Evolutionary conservation across 1,140 invertebrate genomes (phyloP), one percentile per base, ranked within the genome.

Genomic region (Amyelois transitella): DNA sequence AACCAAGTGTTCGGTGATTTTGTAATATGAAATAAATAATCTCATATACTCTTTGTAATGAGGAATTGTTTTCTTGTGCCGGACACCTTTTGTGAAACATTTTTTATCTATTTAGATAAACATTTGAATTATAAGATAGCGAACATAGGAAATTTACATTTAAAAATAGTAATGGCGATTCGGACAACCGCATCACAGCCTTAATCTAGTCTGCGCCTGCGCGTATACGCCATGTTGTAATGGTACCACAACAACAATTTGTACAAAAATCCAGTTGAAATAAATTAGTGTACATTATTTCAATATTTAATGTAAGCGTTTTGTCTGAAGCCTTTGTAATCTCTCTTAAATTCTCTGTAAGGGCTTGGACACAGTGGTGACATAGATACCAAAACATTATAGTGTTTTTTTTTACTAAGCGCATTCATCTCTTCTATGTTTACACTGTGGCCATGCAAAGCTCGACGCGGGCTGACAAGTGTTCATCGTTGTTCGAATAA

Each of bases 121-220:
- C n/a, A n/a, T n/a, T n/a, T n/a, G n/a, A n/a, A n/a, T n/a, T n/a
- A n/a, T n/a, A n/a, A n/a, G n/a, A n/a, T n/a, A n/a, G n/a, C n/a
- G n/a, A n/a, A n/a, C n/a, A n/a, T n/a, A n/a, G n/a, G n/a, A n/a
- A n/a, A n/a, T n/a, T 24, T 3, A 8, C 8, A 24, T 24, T 3
- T 24, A 24, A 24, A 24, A 24, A 5, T 24, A 24, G 3, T 8
- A 24, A 24, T 24, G 22, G 8, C 22, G 4, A 24, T 5, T 3
- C 22, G 8, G 8, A 24, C 4, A 24, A 5, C 22, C 4, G 17
- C 5, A 38, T 38, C 45, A 38, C 47, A 12, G 32, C 43, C 3
- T 69, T 69, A 19, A 18, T 65, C 63, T 61, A 64, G 63, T 66
- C 59, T 19, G 43, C 43, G 8, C 51, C 38, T 51, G 51, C 56